phyloP scores from a whole-genome alignment of 2,888 invertebrate species.

The Watsonalla cultraria region DNA sequence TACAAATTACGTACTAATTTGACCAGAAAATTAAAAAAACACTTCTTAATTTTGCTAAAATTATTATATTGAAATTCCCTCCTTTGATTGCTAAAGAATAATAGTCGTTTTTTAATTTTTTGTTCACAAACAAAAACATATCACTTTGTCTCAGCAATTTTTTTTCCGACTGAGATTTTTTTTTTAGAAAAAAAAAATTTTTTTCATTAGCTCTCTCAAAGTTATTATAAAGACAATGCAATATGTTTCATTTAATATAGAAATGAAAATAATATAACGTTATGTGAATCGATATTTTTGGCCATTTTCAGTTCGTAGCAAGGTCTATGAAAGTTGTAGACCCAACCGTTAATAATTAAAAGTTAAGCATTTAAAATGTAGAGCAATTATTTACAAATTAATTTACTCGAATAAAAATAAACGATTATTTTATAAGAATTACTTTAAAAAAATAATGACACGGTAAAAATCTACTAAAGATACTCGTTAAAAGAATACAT shows the following conservation, averaged over 20 bases:
- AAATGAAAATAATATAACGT: slow-evolving; percentile 3
- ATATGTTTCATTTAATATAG: neutral
- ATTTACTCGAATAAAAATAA: too few relatives aligned
- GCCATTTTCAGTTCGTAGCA: neutral
- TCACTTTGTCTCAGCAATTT: slow-evolving; percentile 12
- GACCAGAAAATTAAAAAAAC: slow-evolving; percentile 30
- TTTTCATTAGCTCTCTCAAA: neutral
- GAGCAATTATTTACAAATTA: too few relatives aligned
- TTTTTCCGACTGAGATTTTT: neutral
- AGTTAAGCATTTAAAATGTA: too few relatives aligned
- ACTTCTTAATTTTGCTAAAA: neutral
- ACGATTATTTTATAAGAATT: too few relatives aligned
- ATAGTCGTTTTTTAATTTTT: slow-evolving; percentile 16
- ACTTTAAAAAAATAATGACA: too few relatives aligned
- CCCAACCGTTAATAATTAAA: too few relatives aligned
- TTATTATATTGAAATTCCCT: neutral
- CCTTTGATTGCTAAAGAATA: slow-evolving; percentile 2
- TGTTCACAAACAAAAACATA: slow-evolving; percentile 22
- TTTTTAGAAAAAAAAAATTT: neutral
- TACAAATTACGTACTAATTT: slow-evolving; percentile 46
- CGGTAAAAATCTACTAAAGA: too few relatives aligned
- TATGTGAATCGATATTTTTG: slow-evolving; percentile 28
- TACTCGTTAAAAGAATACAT: too few relatives aligned
- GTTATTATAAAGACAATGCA: neutral
- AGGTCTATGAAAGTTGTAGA: too few relatives aligned